Evolutionary conservation across 2,888 invertebrate species (phyloP), one percentile per base, ranked within the genome.

Genomic region (Oithona nana): DNA sequence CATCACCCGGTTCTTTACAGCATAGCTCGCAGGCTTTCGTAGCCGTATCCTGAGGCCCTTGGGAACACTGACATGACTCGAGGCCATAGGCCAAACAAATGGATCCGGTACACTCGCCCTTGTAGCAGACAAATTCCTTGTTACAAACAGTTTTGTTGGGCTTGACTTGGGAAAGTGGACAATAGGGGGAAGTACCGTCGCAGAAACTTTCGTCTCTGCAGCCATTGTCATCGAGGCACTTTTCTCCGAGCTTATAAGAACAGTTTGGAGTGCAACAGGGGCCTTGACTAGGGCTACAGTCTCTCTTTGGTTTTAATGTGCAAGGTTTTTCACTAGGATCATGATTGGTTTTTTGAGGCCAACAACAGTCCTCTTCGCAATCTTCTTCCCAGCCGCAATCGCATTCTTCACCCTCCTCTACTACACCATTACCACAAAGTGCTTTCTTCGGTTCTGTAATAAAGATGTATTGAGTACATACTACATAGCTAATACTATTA

Each of bases 311-410:
- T 3, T 87, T 86, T 65, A 92, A 80, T 58, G 83, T 84, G 74
- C 94, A 94, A 0, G 90, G 90, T 60, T 83, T 83, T 74, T 89
- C 87, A 65, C 81, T 81, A 11, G 78, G 70, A 58, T 84, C 82
- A 3, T 87, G 83, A 68, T 86, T 82, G 49, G 84, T 81, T 55
- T 86, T 80, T 77, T 90, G 89, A 39, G 93, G 92, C 68, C 84
- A 86, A 73, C 97, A 98, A 73, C 97, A 97, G 56, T 81, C 80
- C 73, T 92, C 93, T 63, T 84, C 82, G 73, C 97, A 97, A 72
- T 95, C 94, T 69, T 92, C 88, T 69, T 89, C 89, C 90, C 90
- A 94, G 63, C 98, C 98, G 73, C 97, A 98, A 75, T 98, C 98
- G 73, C 98, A 98, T 74, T 97, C 86, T 75, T 98, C 98, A 22